Conservation (phyloP, 2,113 vertebrate genomes). For the Brevimyrus niger region DNA sequence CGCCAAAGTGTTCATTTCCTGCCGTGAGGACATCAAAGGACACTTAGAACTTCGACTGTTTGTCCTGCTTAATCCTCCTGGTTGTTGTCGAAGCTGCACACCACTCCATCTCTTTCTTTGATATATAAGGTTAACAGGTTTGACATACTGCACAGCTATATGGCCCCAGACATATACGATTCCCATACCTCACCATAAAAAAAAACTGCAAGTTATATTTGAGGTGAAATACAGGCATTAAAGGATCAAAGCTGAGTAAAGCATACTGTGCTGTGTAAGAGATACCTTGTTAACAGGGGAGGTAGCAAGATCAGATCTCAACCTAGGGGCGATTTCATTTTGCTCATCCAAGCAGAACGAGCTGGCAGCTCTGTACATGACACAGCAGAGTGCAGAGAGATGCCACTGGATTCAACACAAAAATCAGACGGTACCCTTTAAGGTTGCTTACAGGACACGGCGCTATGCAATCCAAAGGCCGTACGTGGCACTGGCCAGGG, state of each 20-base stretch:
- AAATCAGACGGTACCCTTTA: not conserved
- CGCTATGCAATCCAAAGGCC: not conserved
- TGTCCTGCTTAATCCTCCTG: not conserved
- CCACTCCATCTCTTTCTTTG: not conserved
- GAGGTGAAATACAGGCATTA: conserved; percentile 7
- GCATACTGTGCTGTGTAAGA: not conserved
- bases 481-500: not conserved
- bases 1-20: not conserved
- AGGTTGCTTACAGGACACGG: not conserved
- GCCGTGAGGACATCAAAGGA: not conserved
- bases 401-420: not conserved
- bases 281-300: conserved; percentile 72
- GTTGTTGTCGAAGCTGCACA: not conserved
- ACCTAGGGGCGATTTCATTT: conserved; percentile 79
- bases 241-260: not conserved
- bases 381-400: conserved; percentile 64
- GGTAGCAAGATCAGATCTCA: conserved; percentile 66
- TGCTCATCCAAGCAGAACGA: conserved; percentile 76
- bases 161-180: not conserved
- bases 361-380: conserved; percentile 72
- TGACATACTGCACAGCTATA: not conserved
- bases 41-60: not conserved
- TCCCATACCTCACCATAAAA: not conserved
- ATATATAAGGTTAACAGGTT: not conserved
- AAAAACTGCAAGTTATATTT: not conserved